Base-by-base conservation (phyloP, 2,797 vertebrate genomes). In the Agapornis canus region DNA sequence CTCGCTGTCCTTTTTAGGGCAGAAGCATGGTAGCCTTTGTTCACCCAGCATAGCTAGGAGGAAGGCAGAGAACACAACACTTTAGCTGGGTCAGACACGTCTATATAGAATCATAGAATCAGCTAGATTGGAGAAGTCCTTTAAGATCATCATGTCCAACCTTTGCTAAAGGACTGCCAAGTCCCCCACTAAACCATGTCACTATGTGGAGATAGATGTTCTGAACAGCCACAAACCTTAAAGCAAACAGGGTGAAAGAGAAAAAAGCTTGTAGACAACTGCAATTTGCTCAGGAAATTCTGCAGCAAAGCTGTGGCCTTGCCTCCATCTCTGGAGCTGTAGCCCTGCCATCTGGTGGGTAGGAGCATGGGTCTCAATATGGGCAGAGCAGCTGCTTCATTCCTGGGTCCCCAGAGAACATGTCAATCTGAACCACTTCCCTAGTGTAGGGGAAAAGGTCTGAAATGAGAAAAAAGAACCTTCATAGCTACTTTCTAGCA, bases 371-470 rank as follows among this genome's bases (percentile, higher is more conserved):
- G 29, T 84, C 39, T 76, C 35, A 26, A 27, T 13, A 11, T 9
- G 7, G 20, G 39, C 11, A 22, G 69, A 82, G 65, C 51, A 52
- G 39, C 57, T 29, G 48, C 51, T 60, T 59, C 27, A 13, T 54
- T 66, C 48, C n/a, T 43, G 37, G n/a, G 15, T 5, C 6, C 25
- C 29, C 39, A 37, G 31, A 22, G 31, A 61, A 4, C 0, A 0
- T 37, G 25, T 57, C 72, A 75, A 7, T 48, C 18, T 15, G 25
- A 73, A 42, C 23, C 29, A 5, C 22, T 68, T 43, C 25, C 47
- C 49, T 59, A 20, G 49, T 1, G 8, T 11, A 54, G 40, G 10
- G 25, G 25, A 4, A 49, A 49, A 47, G 21, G 39, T 40, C 48
- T 39, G 61, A 48, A n/a, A 63, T 20, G 31, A 35, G 9, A 6